A percentile compares a stretch with the other conserved stretches of the same genome.
phyloP scores from a whole-genome alignment of 2,113 vertebrate genomes.

The Mellivora capensis region DNA sequence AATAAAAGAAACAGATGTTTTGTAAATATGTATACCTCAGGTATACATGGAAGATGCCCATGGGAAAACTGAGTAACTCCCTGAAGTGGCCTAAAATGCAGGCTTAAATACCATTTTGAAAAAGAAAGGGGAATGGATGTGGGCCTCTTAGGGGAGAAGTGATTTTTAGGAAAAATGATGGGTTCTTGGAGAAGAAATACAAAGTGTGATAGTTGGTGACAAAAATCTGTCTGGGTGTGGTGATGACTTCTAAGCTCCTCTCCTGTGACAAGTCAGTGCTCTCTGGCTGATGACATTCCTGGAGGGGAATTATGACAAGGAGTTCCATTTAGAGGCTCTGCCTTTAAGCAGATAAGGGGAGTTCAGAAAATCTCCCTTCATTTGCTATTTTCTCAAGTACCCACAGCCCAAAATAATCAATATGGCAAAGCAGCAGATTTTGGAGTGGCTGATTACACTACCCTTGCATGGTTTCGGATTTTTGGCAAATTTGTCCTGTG shows the following conservation, averaged over 20 bases:
- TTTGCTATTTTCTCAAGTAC: not conserved
- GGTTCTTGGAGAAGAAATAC: not conserved
- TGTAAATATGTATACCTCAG: not conserved
- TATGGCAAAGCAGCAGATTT: not conserved
- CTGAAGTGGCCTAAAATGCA: not conserved
- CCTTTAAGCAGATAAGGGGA: not conserved
- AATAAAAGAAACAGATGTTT: not conserved
- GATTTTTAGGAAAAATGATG: not conserved
- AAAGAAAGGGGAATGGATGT: not conserved
- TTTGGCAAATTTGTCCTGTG: not conserved
- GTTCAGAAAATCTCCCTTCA: not conserved
- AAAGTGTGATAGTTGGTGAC: not conserved
- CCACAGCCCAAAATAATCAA: not conserved
- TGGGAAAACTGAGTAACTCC: not conserved
- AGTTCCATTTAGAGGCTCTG: not conserved
- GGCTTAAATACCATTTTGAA: not conserved
- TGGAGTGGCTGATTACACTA: not conserved
- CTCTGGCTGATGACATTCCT: not conserved
- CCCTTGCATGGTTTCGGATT: not conserved
- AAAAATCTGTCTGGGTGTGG: not conserved
- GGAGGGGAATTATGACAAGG: not conserved
- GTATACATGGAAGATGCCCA: not conserved
- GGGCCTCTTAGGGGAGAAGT: not conserved
- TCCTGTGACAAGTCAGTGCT: not conserved
- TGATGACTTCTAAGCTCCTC: not conserved